A percentile compares a stretch with the other conserved stretches of the same genome.
Evolutionary conservation across 2,888 invertebrate species (phyloP).

Genomic region (Drosophila kambysellisi): DNA sequence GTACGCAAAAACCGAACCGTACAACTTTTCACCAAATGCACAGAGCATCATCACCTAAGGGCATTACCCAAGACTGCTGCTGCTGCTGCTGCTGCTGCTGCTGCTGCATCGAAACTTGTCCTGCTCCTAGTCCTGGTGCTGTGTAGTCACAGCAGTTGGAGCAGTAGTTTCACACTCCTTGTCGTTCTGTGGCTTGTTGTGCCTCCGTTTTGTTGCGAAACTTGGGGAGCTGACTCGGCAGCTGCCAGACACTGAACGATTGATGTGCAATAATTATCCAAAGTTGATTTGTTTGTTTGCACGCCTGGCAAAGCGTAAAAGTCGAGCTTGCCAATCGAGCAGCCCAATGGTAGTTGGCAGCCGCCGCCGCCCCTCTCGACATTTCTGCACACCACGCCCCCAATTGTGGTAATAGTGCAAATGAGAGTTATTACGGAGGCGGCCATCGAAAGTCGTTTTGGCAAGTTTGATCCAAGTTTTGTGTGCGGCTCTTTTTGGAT

Average conservation of each 20-base stretch:
- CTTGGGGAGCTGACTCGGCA: slow-evolving; percentile 57
- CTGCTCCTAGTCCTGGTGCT: slow-evolving; percentile 18
- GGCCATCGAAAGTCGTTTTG: slow-evolving; percentile 60
- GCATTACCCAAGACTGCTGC: slow-evolving; percentile 31
- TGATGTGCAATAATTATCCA: slow-evolving; percentile 83
- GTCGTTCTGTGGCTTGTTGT: slow-evolving; percentile 8
- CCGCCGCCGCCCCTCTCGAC: neutral
- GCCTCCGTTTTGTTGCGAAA: slow-evolving; percentile 62
- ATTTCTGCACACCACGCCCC: neutral
- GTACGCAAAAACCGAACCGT: slow-evolving; percentile 73
- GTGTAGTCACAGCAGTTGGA: neutral
- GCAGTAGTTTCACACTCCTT: neutral
- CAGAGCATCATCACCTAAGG: slow-evolving; percentile 59
- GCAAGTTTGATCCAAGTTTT: slow-evolving; percentile 59
- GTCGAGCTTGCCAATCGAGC: slow-evolving; percentile 76
- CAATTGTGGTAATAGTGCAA: slow-evolving; percentile 64
- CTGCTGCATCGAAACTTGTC: slow-evolving; percentile 54
- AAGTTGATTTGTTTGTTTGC: slow-evolving; percentile 83
- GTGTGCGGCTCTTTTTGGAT: slow-evolving; percentile 52
- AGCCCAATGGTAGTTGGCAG: slow-evolving; percentile 21
- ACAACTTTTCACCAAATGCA: slow-evolving; percentile 73
- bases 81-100: neutral
- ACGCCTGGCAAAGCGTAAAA: slow-evolving; percentile 73
- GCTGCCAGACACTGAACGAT: slow-evolving; percentile 69
- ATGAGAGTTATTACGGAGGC: slow-evolving; percentile 72